Evolutionary conservation across 2,888 invertebrate genomes (phyloP), one percentile per base, ranked within the genome.

Genomic region (Agrypnus murinus): DNA sequence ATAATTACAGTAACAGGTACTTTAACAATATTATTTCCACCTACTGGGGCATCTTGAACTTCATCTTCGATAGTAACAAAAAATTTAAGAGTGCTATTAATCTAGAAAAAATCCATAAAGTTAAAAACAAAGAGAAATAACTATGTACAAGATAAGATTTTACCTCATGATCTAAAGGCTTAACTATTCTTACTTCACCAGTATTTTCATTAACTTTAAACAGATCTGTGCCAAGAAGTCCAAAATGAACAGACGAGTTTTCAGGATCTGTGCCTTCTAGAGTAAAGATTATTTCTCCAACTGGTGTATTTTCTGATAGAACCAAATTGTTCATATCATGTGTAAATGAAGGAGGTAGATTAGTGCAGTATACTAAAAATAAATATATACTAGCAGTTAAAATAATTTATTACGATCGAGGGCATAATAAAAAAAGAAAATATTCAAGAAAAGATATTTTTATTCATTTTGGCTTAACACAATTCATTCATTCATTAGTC

Each of bases 111-210:
- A 77, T 58, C n/a, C 46, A 48, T 63, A 10, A 46, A 58, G 19
- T n/a, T 58, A 14, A 36, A 40, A 65, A 32, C 7, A 9, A 7
- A n/a, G 38, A 34, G 4, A 34, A 32, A 17, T 8, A 10, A 58
- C 15, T 38, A 15, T 34, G 5, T 17, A 15, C 15, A 6, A 14
- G 17, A 8, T 14, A 45, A 12, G 12, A 9, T 32, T 55, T 38
- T 84, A 93, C 94, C 89, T 96, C 96, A 81, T 95, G 90, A 86
- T 97, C 95, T 76, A 97, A 87, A 0, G 93, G 92, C 81, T 92
- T 92, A 10, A 91, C 90, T 40, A 96, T 87, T 0, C 91, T 94
- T 59, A 97, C 94, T 72, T 92, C 92, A 8, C 96, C 96, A 1
- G 93, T 92, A 46, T 87, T 87, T 9, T 92, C 88, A 84, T 96